Evolutionary conservation across 1,140 invertebrate genomes (phyloP), one percentile per base, ranked within the genome.

Genomic region (Forficula auricularia): DNA sequence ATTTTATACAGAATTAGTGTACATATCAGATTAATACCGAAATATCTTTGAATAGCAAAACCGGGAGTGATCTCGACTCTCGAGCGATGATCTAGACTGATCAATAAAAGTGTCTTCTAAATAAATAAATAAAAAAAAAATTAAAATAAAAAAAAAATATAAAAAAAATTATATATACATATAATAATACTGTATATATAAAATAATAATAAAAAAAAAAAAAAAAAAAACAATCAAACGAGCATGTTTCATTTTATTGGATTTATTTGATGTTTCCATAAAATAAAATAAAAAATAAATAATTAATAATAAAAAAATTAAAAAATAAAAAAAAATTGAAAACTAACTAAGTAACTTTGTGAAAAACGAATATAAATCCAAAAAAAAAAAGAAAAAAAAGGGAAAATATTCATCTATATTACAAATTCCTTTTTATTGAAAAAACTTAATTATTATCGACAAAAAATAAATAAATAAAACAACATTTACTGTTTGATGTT

Each of bases 251-350:
- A 50, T 39, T n/a, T n/a, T 22, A 42, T 41, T 43, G 20, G 48
- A 22, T 46, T 13, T 42, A 50, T 51, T 46, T 38, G 46, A 30
- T 54, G 49, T 54, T 52, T 44, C 52, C 50, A 55, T 54, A 48
- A 48, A 40, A 40, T 18, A 19, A 18, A 19, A 22, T 3, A 19
- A 2, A 18, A 7, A 40, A 2, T 12, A 40, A 22, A 20, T 18
- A 3, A 19, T 13, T 14, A 15, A 18, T 9, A 15, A 22, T 18
- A 39, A 39, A 39, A 39, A 39, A 39, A 39, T 39, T 7, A 3
- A 41, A 41, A 31, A 41, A 41, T 30, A 31, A 14, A 13, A 27
- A 27, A 9, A 19, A 19, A 18, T 40, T 18, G 30, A 13, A 30
- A 2, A 27, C 13, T 15, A 15, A 30, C 3, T 41, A 41, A 30